These are phyloP conservation scores for Muscina levida DNA, from an alignment of 2,888 invertebrate genomes.

Conservation along the genomic window DNA sequence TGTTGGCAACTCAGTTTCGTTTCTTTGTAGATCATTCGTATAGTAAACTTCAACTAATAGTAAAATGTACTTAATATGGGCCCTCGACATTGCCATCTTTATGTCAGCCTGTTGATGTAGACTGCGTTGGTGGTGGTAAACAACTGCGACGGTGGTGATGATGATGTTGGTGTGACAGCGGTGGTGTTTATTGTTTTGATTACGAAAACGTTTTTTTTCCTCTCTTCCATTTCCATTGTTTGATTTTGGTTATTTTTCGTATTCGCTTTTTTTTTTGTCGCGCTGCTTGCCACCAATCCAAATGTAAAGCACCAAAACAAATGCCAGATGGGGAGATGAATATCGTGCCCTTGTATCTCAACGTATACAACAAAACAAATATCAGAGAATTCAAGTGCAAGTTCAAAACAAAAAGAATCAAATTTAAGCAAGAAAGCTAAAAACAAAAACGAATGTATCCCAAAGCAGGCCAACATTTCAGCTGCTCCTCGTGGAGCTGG, in stretches of 20 bases:
- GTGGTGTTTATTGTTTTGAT: slow-evolving; percentile 44
- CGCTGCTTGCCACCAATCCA: neutral
- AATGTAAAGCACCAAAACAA: slow-evolving; percentile 1
- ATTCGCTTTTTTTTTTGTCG: slow-evolving; percentile 43
- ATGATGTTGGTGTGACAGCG: neutral
- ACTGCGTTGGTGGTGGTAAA: neutral
- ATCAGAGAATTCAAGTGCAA: slow-evolving; percentile 56
- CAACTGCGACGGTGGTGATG: neutral
- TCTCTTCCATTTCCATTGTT: slow-evolving; percentile 20
- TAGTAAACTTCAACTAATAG: no score
- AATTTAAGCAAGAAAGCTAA: no score
- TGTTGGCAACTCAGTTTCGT: no score
- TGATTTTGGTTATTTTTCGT: slow-evolving; percentile 34
- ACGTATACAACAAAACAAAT: slow-evolving; percentile 1
- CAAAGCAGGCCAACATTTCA: no score
- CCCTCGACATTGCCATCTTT: no score
- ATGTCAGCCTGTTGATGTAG: neutral
- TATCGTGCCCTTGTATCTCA: slow-evolving; percentile 49
- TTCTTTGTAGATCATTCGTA: no score
- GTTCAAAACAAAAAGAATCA: slow-evolving; percentile 42
- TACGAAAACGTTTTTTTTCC: slow-evolving; percentile 13
- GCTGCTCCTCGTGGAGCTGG: neutral
- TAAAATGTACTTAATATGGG: no score
- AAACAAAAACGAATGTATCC: no score
- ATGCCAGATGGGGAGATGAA: slow-evolving; percentile 33